Base-by-base conservation (phyloP, 2,113 vertebrate species). In the Oceanodroma tethys region DNA sequence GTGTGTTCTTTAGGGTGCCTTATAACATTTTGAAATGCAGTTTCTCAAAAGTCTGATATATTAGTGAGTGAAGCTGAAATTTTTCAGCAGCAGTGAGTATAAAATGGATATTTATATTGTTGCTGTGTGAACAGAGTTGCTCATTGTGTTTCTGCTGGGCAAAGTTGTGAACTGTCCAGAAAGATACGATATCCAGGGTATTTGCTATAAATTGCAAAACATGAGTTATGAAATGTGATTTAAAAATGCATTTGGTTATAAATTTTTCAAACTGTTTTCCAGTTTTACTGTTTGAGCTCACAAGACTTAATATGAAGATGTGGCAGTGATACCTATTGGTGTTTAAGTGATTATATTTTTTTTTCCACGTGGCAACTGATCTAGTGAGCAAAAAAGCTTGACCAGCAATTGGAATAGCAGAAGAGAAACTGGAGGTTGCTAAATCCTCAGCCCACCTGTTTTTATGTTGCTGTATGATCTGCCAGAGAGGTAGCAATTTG, bases 91-190 rank as follows among this genome's bases (percentile, higher is more conserved):
- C 23, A 30, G 71, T 5, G n/a, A 26, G 38, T 70, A 19, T 16
- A 13, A 82, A 32, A 32, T 4, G 19, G 10, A 0, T 66, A 2
- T 22, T 70, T 70, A 0, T 30, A 1, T 36, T 40, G 22, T 1
- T 56, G 13, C 19, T 13, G 13, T 38, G 47, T 45, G 52, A 45
- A 36, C 11, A 16, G 52, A 53, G 40, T 8, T 81, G 27, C 81
- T 88, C 8, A 1, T 26, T 32, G 36, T 8, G 1, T 20, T 76
- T 36, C 66, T 88, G 32, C 52, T 87, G 76, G 32, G 47, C n/a
- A 72, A 67, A 74, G n/a, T 18, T 60, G 22, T 6, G 29, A 67
- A 29, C 63, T 67, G 32, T 29, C 22, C 27, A 21, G 71, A 27
- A 40, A 18, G 66, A 17, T 4, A 8, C 1, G 7, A 19, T 11